These are phyloP conservation scores for Menidia menidia DNA, from an alignment of 2,797 vertebrate genomes.

Conservation along the genomic window DNA sequence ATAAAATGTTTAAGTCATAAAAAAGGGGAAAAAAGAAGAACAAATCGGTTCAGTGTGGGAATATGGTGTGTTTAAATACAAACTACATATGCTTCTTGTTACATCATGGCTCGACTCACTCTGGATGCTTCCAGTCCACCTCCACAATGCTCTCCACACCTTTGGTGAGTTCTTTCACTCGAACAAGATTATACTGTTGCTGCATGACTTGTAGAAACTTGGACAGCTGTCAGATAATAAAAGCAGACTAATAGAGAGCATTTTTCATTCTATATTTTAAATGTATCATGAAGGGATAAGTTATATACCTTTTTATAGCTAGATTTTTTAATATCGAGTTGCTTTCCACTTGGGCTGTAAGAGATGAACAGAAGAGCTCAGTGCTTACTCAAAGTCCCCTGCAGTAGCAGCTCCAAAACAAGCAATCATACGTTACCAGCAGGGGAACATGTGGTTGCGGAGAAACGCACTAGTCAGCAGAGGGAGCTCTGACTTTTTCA, in stretches of 20 bases:
- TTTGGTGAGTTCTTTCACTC: constrained; percentile 93
- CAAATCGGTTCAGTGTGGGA: not conserved
- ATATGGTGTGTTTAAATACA: constrained; percentile 17
- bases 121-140: constrained; percentile 92
- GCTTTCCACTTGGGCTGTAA: constrained; percentile 88
- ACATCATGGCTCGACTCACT: constrained; percentile 79
- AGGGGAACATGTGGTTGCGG: constrained; percentile 92
- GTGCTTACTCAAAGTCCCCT: not conserved
- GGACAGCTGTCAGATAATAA: constrained; percentile 85
- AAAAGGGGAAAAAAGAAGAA: not conserved
- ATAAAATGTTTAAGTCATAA: constrained; percentile 17
- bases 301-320: constrained; percentile 94
- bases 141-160: constrained; percentile 97
- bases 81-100: constrained; percentile 25
- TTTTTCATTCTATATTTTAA: too few species aligned
- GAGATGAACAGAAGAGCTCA: constrained; percentile 20
- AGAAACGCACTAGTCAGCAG: constrained; percentile 94
- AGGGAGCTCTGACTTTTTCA: constrained; percentile 95
- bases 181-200: constrained; percentile 88
- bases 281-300: not conserved
- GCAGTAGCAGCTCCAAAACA: not conserved
- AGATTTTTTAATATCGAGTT: constrained; percentile 95
- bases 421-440: constrained; percentile 85
- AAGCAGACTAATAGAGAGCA: not conserved
- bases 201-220: constrained; percentile 96